Conservation (phyloP, 2,797 vertebrate species). For the Mionectes olivaceus region DNA sequence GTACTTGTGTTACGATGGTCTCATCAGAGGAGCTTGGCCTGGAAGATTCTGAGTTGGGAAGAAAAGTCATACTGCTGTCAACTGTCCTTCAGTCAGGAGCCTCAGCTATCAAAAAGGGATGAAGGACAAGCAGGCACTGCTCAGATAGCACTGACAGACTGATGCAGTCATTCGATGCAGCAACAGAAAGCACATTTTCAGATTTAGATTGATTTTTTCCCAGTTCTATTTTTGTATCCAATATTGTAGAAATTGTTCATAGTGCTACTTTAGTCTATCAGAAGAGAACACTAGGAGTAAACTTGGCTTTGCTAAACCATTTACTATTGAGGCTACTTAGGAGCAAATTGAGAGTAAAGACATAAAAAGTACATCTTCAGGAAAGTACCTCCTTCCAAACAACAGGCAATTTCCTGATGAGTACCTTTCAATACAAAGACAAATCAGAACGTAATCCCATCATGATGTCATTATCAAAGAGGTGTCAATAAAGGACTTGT, state of each 20-base stretch:
- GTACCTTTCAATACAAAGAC: neutral
- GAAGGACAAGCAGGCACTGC: neutral
- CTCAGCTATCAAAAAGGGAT: neutral
- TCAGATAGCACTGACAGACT: neutral
- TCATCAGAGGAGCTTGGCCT: neutral
- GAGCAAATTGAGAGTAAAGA: neutral
- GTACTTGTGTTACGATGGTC: neutral
- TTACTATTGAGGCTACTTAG: neutral
- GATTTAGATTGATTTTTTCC: neutral
- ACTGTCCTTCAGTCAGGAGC: neutral
- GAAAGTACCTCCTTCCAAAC: neutral
- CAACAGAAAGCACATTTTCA: neutral
- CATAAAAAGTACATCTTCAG: neutral
- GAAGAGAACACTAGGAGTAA: neutral
- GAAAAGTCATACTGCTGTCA: neutral
- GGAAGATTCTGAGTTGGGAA: neutral
- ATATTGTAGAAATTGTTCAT: neutral
- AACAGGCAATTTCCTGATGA: neutral
- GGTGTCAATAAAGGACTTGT: neutral
- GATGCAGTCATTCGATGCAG: fast-evolving
- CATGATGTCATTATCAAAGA: neutral
- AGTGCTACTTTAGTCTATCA: neutral
- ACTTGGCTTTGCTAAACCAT: neutral
- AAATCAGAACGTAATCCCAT: neutral
- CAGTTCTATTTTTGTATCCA: neutral